phyloP scores from a whole-genome alignment of 2,797 vertebrate species.

The Notoglanidium macrostoma region DNA sequence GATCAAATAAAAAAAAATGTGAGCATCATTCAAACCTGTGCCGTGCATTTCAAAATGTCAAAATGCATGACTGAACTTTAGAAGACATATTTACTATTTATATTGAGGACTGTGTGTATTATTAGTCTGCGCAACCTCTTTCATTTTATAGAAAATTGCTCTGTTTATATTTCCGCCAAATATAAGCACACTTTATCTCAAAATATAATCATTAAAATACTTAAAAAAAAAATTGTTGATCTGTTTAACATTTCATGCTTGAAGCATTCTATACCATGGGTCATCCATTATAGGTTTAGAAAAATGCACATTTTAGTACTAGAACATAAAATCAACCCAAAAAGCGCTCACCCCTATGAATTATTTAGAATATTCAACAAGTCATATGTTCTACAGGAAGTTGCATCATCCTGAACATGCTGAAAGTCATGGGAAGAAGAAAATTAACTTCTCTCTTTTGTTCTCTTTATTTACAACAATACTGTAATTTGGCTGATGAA shows the following conservation, averaged over 20 bases:
- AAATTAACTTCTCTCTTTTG: background rate
- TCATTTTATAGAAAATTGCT: background rate
- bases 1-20: slow-evolving; percentile 20
- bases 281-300: background rate
- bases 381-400: background rate
- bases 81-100: background rate
- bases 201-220: background rate
- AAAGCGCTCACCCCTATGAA: background rate
- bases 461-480: background rate
- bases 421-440: background rate
- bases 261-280: background rate
- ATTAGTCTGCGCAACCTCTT: background rate
- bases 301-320: background rate
- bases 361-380: background rate
- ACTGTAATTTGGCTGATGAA: background rate
- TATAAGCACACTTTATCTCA: background rate
- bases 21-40: background rate
- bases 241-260: background rate
- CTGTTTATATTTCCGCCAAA: background rate
- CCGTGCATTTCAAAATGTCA: background rate
- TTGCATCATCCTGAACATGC: background rate
- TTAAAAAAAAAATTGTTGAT: background rate
- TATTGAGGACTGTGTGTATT: background rate
- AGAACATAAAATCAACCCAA: background rate
- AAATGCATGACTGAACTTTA: background rate